phyloP scores from a whole-genome alignment of 2,113 vertebrate species.

The Myotis lucifugus region DNA sequence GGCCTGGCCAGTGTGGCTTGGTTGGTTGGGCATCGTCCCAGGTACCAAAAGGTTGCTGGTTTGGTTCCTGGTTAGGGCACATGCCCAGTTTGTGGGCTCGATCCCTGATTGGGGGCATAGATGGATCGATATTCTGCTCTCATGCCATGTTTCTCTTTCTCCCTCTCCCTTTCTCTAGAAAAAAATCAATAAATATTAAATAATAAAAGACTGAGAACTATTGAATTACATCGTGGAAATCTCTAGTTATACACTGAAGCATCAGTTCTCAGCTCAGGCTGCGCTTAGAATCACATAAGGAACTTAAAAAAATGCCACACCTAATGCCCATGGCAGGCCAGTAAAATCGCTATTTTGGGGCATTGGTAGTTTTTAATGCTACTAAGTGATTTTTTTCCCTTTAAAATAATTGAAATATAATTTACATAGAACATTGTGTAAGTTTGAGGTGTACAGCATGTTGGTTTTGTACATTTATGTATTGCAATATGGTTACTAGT shows the following conservation, averaged over 20 bases:
- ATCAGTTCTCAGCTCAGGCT: background rate
- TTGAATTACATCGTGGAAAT: background rate
- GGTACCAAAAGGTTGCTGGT: no score
- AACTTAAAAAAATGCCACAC: background rate
- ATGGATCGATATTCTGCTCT: no score
- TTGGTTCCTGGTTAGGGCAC: no score
- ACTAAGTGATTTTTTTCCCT: background rate
- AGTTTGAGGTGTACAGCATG: background rate
- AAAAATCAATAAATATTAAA: no score
- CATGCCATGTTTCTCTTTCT: no score
- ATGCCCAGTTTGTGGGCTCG: no score
- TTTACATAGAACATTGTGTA: background rate
- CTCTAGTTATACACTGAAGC: fast-evolving
- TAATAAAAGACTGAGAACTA: background rate
- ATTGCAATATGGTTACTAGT: background rate
- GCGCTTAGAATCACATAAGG: background rate
- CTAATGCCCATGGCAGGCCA: background rate
- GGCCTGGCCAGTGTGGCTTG: no score
- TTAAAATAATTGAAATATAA: background rate
- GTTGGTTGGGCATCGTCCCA: no score
- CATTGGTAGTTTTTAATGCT: background rate
- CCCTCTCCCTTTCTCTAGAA: no score
- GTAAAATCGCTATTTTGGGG: background rate
- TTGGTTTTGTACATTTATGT: background rate
- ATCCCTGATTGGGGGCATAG: no score